Percentiles rank a stretch among this genome's conserved stretches.
phyloP scores from a whole-genome alignment of 2,797 vertebrate species.

The Oceanodroma leucorhoa region DNA sequence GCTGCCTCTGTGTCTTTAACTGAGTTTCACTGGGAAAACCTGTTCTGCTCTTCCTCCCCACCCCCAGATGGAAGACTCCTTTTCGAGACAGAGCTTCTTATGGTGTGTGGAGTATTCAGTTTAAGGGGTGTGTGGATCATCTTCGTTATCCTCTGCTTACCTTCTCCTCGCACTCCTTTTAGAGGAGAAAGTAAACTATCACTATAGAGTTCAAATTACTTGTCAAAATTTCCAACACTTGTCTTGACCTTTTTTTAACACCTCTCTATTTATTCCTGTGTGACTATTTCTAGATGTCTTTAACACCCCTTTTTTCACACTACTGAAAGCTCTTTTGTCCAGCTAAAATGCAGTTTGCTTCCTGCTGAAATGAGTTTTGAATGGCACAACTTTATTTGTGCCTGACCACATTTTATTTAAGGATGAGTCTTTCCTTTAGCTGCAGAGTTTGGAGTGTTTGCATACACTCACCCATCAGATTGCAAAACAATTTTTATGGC shows the following conservation, averaged over 20 bases:
- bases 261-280: conserved; percentile 12
- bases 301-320: neutral
- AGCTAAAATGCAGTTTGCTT: neutral
- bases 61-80: neutral
- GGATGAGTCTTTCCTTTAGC: neutral
- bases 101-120: neutral
- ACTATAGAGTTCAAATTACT: neutral
- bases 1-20: neutral
- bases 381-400: conserved; percentile 17
- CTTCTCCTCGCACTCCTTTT: neutral
- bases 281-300: conserved; percentile 35
- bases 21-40: conserved; percentile 40
- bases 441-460: neutral
- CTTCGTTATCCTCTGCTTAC: neutral
- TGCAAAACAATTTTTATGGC: neutral
- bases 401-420: neutral
- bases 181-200: neutral
- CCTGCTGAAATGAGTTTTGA: neutral
- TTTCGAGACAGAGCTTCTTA: neutral
- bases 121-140: neutral
- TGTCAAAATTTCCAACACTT: neutral
- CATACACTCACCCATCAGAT: neutral
- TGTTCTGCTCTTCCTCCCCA: neutral
- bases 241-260: neutral
- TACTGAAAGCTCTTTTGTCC: conserved; percentile 33